Evolutionary conservation across 2,888 invertebrate genomes (phyloP), one percentile per base, ranked within the genome.

Genomic region (Seladonia tumulorum): DNA sequence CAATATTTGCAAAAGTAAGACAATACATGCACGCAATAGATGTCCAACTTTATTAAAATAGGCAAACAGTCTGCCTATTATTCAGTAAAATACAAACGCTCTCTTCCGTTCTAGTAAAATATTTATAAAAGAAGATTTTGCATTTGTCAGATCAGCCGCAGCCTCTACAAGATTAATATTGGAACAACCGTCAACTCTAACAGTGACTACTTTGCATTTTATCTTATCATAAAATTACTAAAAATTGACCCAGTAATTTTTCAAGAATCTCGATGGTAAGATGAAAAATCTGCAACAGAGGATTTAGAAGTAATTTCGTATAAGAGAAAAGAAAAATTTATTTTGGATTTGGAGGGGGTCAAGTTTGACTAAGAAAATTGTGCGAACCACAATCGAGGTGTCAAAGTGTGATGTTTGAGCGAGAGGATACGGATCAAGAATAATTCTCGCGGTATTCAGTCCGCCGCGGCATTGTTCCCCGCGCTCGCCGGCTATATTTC

Each of bases 361-460:
- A 29, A 16, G 29, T 8, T 7, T 7, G 35, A 18, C 10, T 8
- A 66, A 66, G 35, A 4, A 39, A 66, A 35, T 18, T 10, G 29
- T 35, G 18, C 3, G 35, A 66, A 2, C 66, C 7, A 25, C 5
- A 63, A 35, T 35, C 18, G 1, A 35, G 22, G 68, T 29, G 22
- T 68, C 35, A 39, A 57, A 57, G 57, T n/a, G 57, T n/a, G n/a
- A 68, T 39, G 22, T 68, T 68, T 22, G 12, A 68, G 35, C 68
- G 68, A 68, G 68, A 68, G 68, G 10, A 68, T 68, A 39, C 5
- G 68, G 68, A 68, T 35, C 68, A 22, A 68, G 39, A 68, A 68
- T 68, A 68, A 68, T 68, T 68, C 22, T 10, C 39, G 18, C 10
- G 22, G 68, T 68, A 68, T 68, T 39, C 68, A 10, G 68, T 29